A percentile compares a stretch with the other conserved stretches of the same genome.
phyloP scores from a whole-genome alignment of 1,140 invertebrate species.

The Archegozetes longisetosus region DNA sequence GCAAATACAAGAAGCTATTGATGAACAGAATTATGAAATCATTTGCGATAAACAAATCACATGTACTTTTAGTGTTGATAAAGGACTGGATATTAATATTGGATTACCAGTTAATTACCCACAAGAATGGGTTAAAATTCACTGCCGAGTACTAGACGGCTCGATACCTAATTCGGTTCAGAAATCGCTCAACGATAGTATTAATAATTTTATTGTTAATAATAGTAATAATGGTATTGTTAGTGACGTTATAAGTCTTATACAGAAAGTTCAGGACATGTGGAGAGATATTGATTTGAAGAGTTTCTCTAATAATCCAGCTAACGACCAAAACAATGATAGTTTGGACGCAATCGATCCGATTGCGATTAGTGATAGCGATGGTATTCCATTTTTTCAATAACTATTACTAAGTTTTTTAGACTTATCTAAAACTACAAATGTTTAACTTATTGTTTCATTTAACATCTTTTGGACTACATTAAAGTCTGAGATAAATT shows the following conservation, averaged over 20 bases:
- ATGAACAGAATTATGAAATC: constrained; percentile 6
- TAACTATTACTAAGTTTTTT: too few species aligned
- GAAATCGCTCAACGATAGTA: background rate
- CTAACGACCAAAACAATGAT: too few species aligned
- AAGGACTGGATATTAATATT: background rate
- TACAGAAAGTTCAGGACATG: background rate
- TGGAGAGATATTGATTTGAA: background rate
- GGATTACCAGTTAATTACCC: constrained; percentile 2
- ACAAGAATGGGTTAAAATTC: background rate
- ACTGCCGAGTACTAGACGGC: background rate
- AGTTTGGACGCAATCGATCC: too few species aligned
- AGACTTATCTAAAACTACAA: too few species aligned
- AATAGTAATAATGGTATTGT: background rate
- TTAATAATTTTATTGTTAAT: background rate
- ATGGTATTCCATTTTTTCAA: too few species aligned
- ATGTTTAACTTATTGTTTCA: too few species aligned
- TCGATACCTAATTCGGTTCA: background rate
- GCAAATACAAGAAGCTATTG: background rate
- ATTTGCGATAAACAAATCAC: background rate
- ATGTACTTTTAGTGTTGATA: background rate
- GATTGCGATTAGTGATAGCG: too few species aligned
- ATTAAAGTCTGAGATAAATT: too few species aligned
- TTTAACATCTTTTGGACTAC: too few species aligned
- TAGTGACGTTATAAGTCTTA: background rate
- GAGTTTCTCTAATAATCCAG: too few species aligned